These are phyloP conservation scores for Holcopasites calliopsidis DNA, from an alignment of 1,140 invertebrate genomes.

Conservation along the genomic window DNA sequence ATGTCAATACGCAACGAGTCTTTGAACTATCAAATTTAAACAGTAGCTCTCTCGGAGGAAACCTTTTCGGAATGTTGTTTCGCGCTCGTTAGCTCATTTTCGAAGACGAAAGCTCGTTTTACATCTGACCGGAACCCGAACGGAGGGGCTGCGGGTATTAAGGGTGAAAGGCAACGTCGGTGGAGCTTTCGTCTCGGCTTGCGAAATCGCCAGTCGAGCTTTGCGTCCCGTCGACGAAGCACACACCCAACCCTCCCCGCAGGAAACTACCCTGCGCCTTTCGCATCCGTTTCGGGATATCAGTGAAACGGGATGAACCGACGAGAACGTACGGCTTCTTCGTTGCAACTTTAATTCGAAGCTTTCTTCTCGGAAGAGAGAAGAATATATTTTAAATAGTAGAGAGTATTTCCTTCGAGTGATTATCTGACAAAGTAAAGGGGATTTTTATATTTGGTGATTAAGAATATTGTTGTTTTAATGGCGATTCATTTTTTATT, in stretches of 20 bases:
- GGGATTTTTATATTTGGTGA: no score
- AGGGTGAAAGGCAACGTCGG: constrained; percentile 31
- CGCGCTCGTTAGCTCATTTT: no score
- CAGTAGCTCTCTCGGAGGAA: not conserved
- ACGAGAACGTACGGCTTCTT: not conserved
- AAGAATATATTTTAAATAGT: no score
- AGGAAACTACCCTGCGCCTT: not conserved
- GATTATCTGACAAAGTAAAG: no score
- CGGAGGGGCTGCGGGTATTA: not conserved
- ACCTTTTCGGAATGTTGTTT: no score
- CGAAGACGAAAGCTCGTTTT: constrained; percentile 38
- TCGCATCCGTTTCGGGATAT: not conserved
- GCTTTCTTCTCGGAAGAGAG: not conserved
- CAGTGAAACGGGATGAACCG: not conserved
- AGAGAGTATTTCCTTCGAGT: no score
- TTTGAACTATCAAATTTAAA: not conserved
- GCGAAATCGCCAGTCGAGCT: constrained; percentile 50
- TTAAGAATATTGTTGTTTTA: no score
- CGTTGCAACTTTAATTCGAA: not conserved
- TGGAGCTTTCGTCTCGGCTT: constrained; percentile 51
- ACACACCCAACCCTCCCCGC: constrained; percentile 2
- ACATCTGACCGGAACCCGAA: constrained; percentile 11
- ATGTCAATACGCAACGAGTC: not conserved
- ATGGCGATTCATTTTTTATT: not conserved
- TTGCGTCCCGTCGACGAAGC: constrained; percentile 36